Percentiles rank a stretch among this genome's conserved stretches.
These are phyloP conservation scores for Microcaecilia unicolor DNA, from an alignment of 2,797 vertebrate species.

Conservation along the genomic window DNA sequence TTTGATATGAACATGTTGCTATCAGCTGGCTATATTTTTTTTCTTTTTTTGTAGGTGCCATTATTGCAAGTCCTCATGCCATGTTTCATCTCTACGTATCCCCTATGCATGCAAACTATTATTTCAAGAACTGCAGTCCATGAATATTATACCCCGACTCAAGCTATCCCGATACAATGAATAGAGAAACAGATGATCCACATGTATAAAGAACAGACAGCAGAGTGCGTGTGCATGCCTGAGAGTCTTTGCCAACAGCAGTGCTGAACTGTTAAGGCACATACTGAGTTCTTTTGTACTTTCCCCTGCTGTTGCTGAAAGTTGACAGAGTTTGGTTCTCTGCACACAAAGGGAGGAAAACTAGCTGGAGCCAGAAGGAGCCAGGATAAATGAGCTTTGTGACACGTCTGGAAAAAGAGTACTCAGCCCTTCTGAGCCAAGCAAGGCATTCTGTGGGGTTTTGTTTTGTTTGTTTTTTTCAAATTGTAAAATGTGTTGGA, in stretches of 20 bases:
- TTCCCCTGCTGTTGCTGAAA: not conserved
- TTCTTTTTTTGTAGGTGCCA: conserved; percentile 75
- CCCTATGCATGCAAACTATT: conserved; percentile 97
- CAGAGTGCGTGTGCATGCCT: not conserved
- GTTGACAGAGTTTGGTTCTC: not conserved
- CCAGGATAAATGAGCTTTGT: not conserved
- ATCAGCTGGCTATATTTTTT: conserved; percentile 10
- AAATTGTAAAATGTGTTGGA: no score
- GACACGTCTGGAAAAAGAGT: not conserved
- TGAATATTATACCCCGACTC: conserved; percentile 96
- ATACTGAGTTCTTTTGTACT: not conserved
- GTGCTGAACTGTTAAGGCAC: not conserved
- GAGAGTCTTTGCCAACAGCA: not conserved
- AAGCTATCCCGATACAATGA: conserved; percentile 94
- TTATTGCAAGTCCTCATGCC: conserved; percentile 94
- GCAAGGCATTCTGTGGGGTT: not conserved
- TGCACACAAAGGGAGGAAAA: not conserved
- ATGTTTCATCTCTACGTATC: conserved; percentile 90
- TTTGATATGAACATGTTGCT: no score
- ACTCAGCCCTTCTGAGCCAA: no score
- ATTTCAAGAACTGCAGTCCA: conserved; percentile 96
- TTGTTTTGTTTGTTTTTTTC: no score
- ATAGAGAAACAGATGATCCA: conserved; percentile 21
- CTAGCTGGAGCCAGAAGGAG: not conserved
- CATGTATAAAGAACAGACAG: no score